Conservation (phyloP, 2,113 vertebrate genomes). For the Parotia lawesii region DNA sequence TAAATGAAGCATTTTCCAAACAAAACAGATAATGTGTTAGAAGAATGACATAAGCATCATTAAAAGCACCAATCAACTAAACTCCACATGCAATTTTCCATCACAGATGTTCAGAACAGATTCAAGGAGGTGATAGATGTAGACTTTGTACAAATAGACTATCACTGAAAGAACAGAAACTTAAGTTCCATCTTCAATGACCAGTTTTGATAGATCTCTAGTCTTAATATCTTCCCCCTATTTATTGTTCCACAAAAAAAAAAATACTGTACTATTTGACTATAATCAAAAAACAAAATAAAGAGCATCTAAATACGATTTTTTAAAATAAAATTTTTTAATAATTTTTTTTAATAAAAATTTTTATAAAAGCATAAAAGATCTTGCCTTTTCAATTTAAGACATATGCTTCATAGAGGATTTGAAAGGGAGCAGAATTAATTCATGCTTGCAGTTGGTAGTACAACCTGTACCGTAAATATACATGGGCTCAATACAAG, state of each 20-base stretch:
- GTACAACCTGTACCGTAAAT: background rate
- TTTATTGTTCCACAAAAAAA: background rate
- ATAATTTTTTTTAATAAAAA: too few relatives aligned
- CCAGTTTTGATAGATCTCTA: background rate
- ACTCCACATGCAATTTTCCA: background rate
- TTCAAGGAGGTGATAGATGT: background rate
- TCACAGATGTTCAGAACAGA: background rate
- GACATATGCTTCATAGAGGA: background rate
- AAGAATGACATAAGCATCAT: background rate
- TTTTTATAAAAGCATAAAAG: background rate
- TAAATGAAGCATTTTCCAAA: background rate
- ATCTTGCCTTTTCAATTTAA: background rate
- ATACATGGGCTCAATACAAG: background rate
- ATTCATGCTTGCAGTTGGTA: background rate
- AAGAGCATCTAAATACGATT: background rate
- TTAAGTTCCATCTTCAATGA: background rate
- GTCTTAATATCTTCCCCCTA: background rate
- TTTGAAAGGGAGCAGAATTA: background rate
- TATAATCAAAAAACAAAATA: background rate
- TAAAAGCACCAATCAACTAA: background rate
- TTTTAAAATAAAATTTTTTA: background rate
- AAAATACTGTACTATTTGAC: background rate
- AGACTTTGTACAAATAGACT: background rate
- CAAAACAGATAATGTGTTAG: background rate
- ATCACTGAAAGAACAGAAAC: background rate